Conservation (phyloP, 1,140 invertebrate genomes). For the Nebria ingens region DNA sequence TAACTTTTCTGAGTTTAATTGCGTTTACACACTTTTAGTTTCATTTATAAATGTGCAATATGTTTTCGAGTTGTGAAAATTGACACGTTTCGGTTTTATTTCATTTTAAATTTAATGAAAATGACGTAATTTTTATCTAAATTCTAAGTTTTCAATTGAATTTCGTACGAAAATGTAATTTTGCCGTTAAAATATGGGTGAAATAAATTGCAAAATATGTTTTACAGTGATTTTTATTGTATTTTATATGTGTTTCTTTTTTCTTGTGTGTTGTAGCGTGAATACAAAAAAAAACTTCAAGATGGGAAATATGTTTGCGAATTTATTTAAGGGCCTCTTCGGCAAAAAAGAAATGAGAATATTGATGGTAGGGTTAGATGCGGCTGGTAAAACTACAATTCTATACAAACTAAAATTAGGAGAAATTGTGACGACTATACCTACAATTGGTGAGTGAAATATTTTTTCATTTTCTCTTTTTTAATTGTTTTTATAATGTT, state of each 20-base stretch:
- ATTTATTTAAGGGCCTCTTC: constrained; percentile 90
- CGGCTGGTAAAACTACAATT: constrained; percentile 99
- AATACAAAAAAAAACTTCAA: too few relatives aligned
- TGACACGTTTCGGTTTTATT: too few relatives aligned
- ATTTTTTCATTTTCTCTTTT: constrained; percentile 10
- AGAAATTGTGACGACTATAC: constrained; percentile 99
- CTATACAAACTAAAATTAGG: constrained; percentile 99
- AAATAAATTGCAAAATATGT: too few relatives aligned
- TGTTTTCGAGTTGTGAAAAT: too few relatives aligned
- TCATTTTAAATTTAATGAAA: too few relatives aligned
- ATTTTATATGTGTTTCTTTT: constrained; percentile 12
- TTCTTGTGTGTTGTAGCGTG: background rate
- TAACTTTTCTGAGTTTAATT: background rate
- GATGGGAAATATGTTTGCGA: constrained; percentile 80
- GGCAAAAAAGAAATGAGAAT: constrained; percentile 99
- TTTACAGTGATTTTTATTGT: too few relatives aligned
- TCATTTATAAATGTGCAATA: too few relatives aligned
- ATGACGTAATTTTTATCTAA: too few relatives aligned
- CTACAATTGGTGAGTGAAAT: constrained; percentile 84
- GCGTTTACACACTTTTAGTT: background rate
- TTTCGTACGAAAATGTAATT: too few relatives aligned
- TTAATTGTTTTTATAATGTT: too few relatives aligned
- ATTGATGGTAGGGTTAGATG: constrained; percentile 96
- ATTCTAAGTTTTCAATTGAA: too few relatives aligned
- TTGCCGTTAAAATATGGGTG: too few relatives aligned